Evolutionary conservation across 2,888 invertebrate species (phyloP), one percentile per base, ranked within the genome.

Genomic region (Cancer borealis): DNA sequence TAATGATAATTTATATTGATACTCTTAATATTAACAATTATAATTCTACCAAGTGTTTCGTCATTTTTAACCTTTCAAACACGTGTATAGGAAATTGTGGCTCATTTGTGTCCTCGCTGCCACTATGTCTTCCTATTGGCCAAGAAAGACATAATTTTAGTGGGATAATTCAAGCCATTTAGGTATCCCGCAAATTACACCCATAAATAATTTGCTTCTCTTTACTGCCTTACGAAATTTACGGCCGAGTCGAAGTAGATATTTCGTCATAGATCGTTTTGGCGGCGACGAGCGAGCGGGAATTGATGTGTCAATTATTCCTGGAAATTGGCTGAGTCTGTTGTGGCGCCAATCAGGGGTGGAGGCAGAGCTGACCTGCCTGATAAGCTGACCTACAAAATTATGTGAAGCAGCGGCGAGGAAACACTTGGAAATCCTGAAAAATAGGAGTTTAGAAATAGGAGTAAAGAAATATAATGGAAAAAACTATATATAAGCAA

Each of bases 231-330:
- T 12, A 79, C 30, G 79, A 79, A 79, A 79, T 79, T 79, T 79
- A 79, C 79, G 30, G 30, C 6, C 30, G 79, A 30, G 79, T 79
- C 79, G 79, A 79, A 79, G 79, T 26, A 79, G 79, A 79, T 79
- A 30, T 79, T 79, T 79, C 30, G 79, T 79, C 79, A 79, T 30
- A 30, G 79, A 79, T 79, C 30, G 79, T 79, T 79, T 79, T 79
- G 79, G 12, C 30, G 73, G 79, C 79, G 79, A 30, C 30, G 79
- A 79, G 30, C 30, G 79, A 79, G 79, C 79, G 30, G 30, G 79
- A 79, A 79, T 79, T 79, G 79, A 79, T 79, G 79, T 79, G 79
- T 30, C 79, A 79, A 79, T 79, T 79, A 79, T 79, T 79, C 30
- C 79, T 26, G 79, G 30, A 79, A 79, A 79, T 79, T 79, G 79